phyloP scores from a whole-genome alignment of 2,888 invertebrate genomes.

The Lamellibrachia satsuma region DNA sequence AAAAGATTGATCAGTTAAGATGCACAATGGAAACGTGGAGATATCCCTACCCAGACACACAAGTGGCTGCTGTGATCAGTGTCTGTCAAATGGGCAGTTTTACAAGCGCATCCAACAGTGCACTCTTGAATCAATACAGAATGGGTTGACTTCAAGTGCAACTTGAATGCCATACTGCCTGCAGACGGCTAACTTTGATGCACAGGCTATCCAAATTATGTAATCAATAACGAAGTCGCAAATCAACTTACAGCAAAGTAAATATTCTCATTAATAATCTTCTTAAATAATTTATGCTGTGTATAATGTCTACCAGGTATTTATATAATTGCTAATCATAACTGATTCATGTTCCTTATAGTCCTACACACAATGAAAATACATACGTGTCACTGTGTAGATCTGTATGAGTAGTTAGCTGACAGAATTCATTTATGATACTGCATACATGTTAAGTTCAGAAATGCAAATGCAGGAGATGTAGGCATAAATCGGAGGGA shows the following conservation, averaged over 20 bases:
- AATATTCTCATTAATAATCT: neutral
- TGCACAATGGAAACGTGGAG: neutral
- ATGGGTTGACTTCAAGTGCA: neutral
- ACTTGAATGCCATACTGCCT: neutral
- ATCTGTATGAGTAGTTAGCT: too few relatives aligned
- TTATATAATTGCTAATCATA: too few relatives aligned
- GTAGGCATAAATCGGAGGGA: too few relatives aligned
- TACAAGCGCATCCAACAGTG: neutral
- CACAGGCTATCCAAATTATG: neutral
- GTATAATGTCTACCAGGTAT: neutral
- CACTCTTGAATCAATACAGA: neutral
- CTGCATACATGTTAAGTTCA: too few relatives aligned
- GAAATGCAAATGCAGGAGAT: too few relatives aligned
- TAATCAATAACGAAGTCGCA: neutral
- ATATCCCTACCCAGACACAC: neutral
- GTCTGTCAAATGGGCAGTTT: constrained; percentile 10
- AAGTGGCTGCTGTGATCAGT: neutral
- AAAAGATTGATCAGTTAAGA: neutral
- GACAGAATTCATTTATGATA: too few relatives aligned
- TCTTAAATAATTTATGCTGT: neutral
- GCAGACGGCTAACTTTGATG: neutral
- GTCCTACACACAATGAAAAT: too few relatives aligned
- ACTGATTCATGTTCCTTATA: too few relatives aligned
- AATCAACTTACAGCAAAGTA: neutral
- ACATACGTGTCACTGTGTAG: too few relatives aligned